Evolutionary conservation across 2,113 vertebrate genomes (phyloP).

Genomic region (Pelecanoides urinatrix): DNA sequence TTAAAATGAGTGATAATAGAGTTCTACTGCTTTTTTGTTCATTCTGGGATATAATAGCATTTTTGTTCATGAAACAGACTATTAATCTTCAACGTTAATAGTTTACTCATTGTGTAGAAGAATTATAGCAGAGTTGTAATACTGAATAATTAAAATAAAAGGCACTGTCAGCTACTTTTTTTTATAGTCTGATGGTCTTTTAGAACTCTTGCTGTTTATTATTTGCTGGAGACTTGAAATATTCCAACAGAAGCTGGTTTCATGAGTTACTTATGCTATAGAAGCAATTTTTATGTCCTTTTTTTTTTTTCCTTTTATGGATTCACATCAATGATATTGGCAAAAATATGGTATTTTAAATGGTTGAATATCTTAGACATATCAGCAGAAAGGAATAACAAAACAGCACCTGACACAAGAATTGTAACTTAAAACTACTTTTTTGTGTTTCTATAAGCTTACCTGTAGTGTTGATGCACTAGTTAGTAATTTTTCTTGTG

Average conservation of each 20-base stretch:
- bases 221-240: not conserved
- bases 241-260: not conserved
- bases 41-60: not conserved
- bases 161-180: not conserved
- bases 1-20: not conserved
- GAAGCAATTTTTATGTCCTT: not conserved
- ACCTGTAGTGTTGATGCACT: not conserved
- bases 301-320: not conserved
- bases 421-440: not conserved
- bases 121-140: not conserved
- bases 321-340: not conserved
- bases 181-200: not conserved
- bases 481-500: not conserved
- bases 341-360: not conserved
- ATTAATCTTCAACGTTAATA: slow-evolving; percentile 20
- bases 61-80: slow-evolving; percentile 4
- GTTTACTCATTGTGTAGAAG: slow-evolving; percentile 5
- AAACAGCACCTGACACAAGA: accelerated
- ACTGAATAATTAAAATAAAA: slow-evolving; percentile 10
- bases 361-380: not conserved
- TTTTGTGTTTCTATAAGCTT: not conserved
- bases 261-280: not conserved
- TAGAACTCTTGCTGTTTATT: not conserved
- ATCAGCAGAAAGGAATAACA: not conserved
- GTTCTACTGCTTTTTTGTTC: not conserved